These are phyloP conservation scores for Rhabdomys dilectus DNA, from an alignment of 2,113 vertebrate species.

Conservation along the genomic window DNA sequence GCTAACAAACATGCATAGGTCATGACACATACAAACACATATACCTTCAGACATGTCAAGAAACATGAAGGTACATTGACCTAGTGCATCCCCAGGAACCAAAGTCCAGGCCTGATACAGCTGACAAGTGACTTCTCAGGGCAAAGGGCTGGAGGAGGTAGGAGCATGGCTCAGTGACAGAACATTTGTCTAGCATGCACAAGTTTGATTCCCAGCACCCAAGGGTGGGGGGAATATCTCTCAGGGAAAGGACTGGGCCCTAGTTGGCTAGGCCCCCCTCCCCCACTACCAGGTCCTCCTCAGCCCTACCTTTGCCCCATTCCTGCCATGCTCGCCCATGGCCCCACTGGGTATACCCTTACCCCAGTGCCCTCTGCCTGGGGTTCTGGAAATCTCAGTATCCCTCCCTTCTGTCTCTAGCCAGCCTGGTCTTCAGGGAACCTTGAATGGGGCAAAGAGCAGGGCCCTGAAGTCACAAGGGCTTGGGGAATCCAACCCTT, in stretches of 20 bases:
- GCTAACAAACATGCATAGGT: neutral
- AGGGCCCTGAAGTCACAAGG: neutral
- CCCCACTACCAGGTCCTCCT: neutral
- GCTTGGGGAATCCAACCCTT: neutral
- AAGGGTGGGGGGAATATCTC: no score
- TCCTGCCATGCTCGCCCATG: neutral
- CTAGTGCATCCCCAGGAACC: neutral
- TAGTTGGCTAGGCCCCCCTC: neutral
- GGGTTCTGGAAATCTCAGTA: constrained; percentile 33
- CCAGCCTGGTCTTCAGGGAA: constrained; percentile 29
- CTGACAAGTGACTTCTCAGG: neutral
- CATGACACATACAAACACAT: neutral
- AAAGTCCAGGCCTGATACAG: neutral
- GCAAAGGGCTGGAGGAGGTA: constrained; percentile 21
- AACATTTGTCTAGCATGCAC: neutral
- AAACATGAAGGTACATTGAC: neutral
- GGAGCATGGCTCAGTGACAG: neutral
- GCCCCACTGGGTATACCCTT: neutral
- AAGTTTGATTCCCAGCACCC: neutral
- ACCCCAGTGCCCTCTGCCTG: constrained; percentile 70
- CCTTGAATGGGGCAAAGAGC: constrained; percentile 47
- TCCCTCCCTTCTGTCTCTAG: neutral
- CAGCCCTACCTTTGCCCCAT: constrained; percentile 51
- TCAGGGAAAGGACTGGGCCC: constrained; percentile 30
- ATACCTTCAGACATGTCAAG: neutral